Conservation (phyloP, 1,140 invertebrate genomes). For the Drosophila yakuba region DNA sequence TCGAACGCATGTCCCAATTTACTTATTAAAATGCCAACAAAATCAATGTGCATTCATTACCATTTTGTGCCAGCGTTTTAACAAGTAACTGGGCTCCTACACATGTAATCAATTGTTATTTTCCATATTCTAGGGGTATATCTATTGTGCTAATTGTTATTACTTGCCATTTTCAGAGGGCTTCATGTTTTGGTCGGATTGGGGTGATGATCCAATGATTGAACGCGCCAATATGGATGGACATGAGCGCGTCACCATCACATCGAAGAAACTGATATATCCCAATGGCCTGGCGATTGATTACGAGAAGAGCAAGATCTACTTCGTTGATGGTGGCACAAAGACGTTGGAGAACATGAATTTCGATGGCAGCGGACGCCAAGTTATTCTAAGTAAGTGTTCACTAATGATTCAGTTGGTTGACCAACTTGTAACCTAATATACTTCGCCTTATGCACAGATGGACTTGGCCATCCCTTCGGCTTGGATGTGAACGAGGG, state of each 20-base stretch:
- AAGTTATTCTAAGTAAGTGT: slow-evolving; percentile 87
- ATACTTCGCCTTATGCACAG: slow-evolving; percentile 60
- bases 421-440: background rate
- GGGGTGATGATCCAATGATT: slow-evolving; percentile 92
- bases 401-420: background rate
- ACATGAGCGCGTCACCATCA: slow-evolving; percentile 87
- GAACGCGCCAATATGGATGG: slow-evolving; percentile 96
- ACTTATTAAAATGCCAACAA: background rate
- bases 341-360: slow-evolving; percentile 93
- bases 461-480: slow-evolving; percentile 92
- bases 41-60: no score
- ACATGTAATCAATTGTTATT: no score
- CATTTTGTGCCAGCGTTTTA: no score
- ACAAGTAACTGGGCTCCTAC: no score
- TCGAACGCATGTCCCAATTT: background rate
- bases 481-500: slow-evolving; percentile 94
- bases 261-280: slow-evolving; percentile 90
- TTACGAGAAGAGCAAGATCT: slow-evolving; percentile 88
- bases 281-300: slow-evolving; percentile 94
- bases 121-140: no score
- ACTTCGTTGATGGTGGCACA: slow-evolving; percentile 93
- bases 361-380: slow-evolving; percentile 91
- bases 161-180: slow-evolving; percentile 85
- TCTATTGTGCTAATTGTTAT: background rate
- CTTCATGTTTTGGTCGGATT: slow-evolving; percentile 95